Conservation (phyloP, 2,888 invertebrate species). For the Dryobotodes eremita region DNA sequence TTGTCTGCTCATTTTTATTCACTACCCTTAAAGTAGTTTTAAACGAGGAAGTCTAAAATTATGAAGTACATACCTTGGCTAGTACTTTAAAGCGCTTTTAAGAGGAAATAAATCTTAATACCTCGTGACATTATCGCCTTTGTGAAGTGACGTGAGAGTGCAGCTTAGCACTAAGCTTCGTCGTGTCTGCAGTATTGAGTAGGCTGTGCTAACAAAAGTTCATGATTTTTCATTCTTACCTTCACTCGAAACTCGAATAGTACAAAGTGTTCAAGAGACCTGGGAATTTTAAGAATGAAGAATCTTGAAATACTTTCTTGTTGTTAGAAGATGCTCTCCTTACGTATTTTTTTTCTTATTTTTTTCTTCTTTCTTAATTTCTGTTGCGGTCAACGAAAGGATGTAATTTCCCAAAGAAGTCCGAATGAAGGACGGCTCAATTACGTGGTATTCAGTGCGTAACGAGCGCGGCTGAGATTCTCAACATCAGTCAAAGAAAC, state of each 20-base stretch:
- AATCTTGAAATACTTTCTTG: conserved; percentile 38
- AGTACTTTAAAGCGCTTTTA: conserved; percentile 24
- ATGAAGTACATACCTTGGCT: conserved; percentile 29
- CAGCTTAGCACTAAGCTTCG: conserved; percentile 43
- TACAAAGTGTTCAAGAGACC: conserved; percentile 68
- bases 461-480: conserved; percentile 78
- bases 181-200: conserved; percentile 1
- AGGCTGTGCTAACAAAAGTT: conserved; percentile 46
- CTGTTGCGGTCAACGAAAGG: conserved; percentile 72
- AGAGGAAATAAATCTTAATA: conserved; percentile 38
- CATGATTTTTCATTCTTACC: conserved; percentile 70
- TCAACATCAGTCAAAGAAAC: conserved; percentile 70
- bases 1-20: conserved; percentile 74
- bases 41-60: conserved; percentile 22
- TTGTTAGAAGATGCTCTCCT: conserved; percentile 53
- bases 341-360: too few species aligned
- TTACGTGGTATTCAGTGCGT: conserved; percentile 81
- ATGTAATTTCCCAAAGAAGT: conserved; percentile 77
- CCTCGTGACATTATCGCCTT: conserved; percentile 30
- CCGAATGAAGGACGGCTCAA: conserved; percentile 76
- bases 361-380: conserved; percentile 51
- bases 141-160: conserved; percentile 34
- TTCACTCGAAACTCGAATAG: conserved; percentile 71
- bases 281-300: conserved; percentile 55
- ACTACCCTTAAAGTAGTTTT: conserved; percentile 40